A percentile compares a stretch with the other conserved stretches of the same genome.
Evolutionary conservation across 1,140 invertebrate species (phyloP).

Genomic region (Drosophila leontia): DNA sequence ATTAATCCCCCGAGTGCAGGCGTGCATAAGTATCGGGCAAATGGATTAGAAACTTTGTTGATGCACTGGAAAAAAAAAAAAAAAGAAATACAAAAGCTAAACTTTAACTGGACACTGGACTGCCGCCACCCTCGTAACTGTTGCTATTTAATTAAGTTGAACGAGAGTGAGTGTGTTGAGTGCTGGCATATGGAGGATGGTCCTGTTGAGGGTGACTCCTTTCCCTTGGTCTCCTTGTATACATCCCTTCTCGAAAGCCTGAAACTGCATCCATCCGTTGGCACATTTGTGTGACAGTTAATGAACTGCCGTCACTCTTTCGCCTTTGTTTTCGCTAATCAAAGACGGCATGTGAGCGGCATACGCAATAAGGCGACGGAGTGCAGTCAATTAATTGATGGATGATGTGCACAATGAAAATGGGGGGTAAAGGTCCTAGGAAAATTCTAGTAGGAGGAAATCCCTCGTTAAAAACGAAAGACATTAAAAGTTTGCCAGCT

Average conservation of each 20-base stretch:
- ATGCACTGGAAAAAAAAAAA: constrained; percentile 14
- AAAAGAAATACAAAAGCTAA: background rate
- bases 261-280: constrained; percentile 29
- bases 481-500: background rate
- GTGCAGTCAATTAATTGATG: constrained; percentile 69
- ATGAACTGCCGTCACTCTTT: constrained; percentile 66
- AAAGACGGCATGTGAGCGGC: constrained; percentile 62
- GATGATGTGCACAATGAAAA: constrained; percentile 49
- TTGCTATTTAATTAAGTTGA: constrained; percentile 71
- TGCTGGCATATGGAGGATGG: constrained; percentile 56
- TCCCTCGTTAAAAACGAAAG: background rate
- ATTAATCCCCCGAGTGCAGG: constrained; percentile 80
- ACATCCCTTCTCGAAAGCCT: background rate
- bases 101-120: background rate
- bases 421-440: background rate
- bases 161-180: constrained; percentile 26
- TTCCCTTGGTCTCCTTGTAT: background rate
- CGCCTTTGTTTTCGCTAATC: constrained; percentile 70
- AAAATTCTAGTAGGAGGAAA: background rate
- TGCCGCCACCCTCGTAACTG: constrained; percentile 21
- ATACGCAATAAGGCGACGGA: constrained; percentile 38
- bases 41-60: constrained; percentile 80
- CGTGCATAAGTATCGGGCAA: constrained; percentile 83
- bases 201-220: constrained; percentile 3
- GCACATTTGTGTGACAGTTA: constrained; percentile 72